These are phyloP conservation scores for Cheilosia soror DNA, from an alignment of 2,888 invertebrate species.

Conservation along the genomic window DNA sequence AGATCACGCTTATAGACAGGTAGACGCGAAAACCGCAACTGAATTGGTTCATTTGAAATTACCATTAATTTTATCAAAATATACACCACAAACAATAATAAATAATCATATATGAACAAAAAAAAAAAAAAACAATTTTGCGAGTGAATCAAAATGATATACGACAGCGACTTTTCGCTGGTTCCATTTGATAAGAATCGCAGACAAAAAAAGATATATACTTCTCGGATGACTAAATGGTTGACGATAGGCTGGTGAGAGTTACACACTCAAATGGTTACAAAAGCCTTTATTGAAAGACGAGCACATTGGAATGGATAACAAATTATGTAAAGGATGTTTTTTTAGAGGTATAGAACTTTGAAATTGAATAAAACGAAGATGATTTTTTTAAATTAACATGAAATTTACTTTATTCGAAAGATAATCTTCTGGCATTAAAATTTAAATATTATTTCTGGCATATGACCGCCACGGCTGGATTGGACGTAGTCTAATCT, in stretches of 20 bases:
- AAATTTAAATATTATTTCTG: too few relatives aligned
- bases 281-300: too few relatives aligned
- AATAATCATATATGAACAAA: constrained; percentile 51
- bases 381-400: too few relatives aligned
- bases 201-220: constrained; percentile 26
- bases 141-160: constrained; percentile 67
- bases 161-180: constrained; percentile 53
- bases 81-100: constrained; percentile 63
- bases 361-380: too few relatives aligned
- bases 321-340: too few relatives aligned
- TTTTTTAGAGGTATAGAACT: too few relatives aligned
- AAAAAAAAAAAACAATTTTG: constrained; percentile 49
- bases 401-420: too few relatives aligned
- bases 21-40: constrained; percentile 62
- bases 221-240: constrained; percentile 33
- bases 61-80: constrained; percentile 72
- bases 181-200: constrained; percentile 68
- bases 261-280: background rate
- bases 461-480: too few relatives aligned
- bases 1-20: constrained; percentile 48
- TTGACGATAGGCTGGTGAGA: background rate
- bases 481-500: too few relatives aligned
- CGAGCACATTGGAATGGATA: too few relatives aligned
- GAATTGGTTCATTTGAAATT: constrained; percentile 63
- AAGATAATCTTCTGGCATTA: too few relatives aligned